phyloP scores from a whole-genome alignment of 2,888 invertebrate genomes.

The Drepana falcataria region DNA sequence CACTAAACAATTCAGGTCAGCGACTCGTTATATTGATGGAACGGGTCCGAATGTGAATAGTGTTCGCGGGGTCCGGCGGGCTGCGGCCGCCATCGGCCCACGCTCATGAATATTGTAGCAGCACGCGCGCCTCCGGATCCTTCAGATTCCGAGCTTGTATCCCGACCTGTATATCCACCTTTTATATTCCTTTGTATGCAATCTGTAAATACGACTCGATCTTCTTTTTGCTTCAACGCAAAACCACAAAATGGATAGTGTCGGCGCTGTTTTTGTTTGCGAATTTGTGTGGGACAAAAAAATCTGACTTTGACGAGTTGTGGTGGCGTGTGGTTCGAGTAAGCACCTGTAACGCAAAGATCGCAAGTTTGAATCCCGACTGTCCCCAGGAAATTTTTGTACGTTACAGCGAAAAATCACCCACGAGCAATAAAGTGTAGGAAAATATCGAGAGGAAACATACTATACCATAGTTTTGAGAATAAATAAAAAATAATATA shows the following conservation, averaged over 20 bases:
- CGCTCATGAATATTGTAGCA: conserved; percentile 64
- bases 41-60: conserved; percentile 53
- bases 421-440: too few relatives aligned
- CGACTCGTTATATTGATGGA: conserved; percentile 61
- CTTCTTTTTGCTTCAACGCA: conserved; percentile 32
- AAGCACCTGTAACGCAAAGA: too few relatives aligned
- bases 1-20: conserved; percentile 59
- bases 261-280: not conserved
- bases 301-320: conserved; percentile 1
- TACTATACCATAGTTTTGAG: too few relatives aligned
- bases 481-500: too few relatives aligned
- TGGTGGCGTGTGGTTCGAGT: not conserved
- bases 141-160: conserved; percentile 51
- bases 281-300: conserved; percentile 1
- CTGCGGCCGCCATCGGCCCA: conserved; percentile 27
- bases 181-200: conserved; percentile 41
- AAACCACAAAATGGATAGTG: conserved; percentile 8
- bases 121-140: conserved; percentile 47
- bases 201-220: conserved; percentile 25
- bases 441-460: too few relatives aligned
- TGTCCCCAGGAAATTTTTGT: too few relatives aligned
- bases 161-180: conserved; percentile 39
- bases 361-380: too few relatives aligned
- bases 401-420: too few relatives aligned
- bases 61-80: conserved; percentile 32